A percentile compares a stretch with the other conserved stretches of the same genome.
Evolutionary conservation across 2,113 vertebrate species (phyloP).

Genomic region (Nesoenas mayeri): DNA sequence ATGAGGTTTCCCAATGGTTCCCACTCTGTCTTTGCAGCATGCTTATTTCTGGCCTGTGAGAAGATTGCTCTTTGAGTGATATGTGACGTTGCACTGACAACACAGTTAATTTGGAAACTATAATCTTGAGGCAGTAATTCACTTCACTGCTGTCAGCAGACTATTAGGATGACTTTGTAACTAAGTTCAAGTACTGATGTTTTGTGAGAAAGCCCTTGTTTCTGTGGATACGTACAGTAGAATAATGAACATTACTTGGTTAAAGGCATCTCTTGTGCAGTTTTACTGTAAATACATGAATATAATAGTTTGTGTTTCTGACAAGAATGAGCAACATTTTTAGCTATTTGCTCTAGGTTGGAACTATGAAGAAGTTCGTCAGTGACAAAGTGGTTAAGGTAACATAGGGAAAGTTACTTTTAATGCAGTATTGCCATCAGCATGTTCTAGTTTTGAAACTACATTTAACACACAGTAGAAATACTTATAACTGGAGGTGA

Average conservation of each 20-base stretch:
- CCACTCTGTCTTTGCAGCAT: background rate
- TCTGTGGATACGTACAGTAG: background rate
- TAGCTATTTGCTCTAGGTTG: constrained; percentile 70
- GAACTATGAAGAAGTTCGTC: constrained; percentile 62
- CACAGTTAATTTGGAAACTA: background rate
- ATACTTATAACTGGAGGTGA: constrained; percentile 4
- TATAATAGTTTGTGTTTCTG: background rate
- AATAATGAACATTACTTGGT: background rate
- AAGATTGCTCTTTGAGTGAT: background rate
- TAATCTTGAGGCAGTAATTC: background rate
- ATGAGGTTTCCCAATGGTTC: background rate
- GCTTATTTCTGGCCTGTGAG: background rate
- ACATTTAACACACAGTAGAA: constrained; percentile 40
- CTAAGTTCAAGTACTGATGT: background rate
- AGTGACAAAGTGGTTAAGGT: constrained; percentile 70
- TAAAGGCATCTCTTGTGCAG: background rate
- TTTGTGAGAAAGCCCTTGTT: background rate
- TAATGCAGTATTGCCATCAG: constrained; percentile 37
- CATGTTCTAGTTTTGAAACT: constrained; percentile 44
- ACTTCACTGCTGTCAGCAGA: background rate
- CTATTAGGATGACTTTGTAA: background rate
- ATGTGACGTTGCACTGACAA: fast-evolving
- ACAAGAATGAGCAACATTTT: constrained; percentile 63
- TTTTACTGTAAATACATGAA: background rate
- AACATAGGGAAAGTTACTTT: constrained; percentile 60